Conservation (phyloP, 1,140 invertebrate genomes). For the Nomia melanderi region DNA sequence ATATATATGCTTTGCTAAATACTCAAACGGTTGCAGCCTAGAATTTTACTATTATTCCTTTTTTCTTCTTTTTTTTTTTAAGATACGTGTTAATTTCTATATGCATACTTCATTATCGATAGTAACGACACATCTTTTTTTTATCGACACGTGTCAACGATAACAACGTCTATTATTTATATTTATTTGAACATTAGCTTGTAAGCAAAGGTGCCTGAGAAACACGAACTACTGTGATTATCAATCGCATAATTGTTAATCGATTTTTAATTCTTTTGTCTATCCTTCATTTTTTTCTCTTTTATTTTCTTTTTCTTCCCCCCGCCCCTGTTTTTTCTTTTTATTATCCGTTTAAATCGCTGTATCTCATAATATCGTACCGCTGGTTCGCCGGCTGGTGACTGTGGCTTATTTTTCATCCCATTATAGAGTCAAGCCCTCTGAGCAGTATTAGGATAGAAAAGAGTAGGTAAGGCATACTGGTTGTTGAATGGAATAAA, state of each 20-base stretch:
- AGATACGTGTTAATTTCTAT: slow-evolving; percentile 44
- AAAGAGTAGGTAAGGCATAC: slow-evolving; percentile 3
- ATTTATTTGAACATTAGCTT: slow-evolving; percentile 71
- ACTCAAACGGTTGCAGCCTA: slow-evolving; percentile 71
- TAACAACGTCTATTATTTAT: slow-evolving; percentile 62
- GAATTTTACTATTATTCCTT: slow-evolving; percentile 44
- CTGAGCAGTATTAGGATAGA: slow-evolving; percentile 22
- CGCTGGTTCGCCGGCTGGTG: slow-evolving; percentile 22
- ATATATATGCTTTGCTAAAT: slow-evolving; percentile 71
- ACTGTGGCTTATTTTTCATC: slow-evolving; percentile 46
- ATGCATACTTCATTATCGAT: slow-evolving; percentile 37
- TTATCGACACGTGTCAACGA: slow-evolving; percentile 34
- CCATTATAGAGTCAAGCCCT: slow-evolving; percentile 47
- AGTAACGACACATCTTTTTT: slow-evolving; percentile 37
- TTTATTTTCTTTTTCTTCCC: slow-evolving; percentile 22
- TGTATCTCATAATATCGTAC: slow-evolving; percentile 35
- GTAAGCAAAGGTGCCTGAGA: slow-evolving; percentile 72
- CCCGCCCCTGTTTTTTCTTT: no score
- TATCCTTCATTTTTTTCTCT: slow-evolving; percentile 15
- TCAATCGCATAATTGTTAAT: slow-evolving; percentile 66
- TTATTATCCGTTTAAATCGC: background rate
- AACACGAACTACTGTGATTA: slow-evolving; percentile 70
- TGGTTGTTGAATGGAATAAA: background rate
- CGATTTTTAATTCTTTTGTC: slow-evolving; percentile 54
- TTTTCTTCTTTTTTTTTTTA: slow-evolving; percentile 18